phyloP scores from a whole-genome alignment of 2,113 vertebrate species.

The Zosterops hypoxanthus region DNA sequence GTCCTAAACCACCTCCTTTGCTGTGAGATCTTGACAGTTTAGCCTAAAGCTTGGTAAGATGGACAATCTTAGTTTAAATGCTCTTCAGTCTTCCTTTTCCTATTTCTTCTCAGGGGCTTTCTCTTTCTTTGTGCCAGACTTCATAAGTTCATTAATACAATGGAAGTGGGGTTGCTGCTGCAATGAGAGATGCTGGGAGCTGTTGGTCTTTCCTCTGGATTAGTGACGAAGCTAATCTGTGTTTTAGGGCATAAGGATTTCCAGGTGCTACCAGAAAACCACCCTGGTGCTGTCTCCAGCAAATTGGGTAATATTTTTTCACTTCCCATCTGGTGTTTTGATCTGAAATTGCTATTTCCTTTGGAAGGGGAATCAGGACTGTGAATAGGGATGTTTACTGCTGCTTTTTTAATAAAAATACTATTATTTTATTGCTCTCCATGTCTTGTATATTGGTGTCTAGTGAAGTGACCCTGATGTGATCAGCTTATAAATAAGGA shows the following conservation, averaged over 20 bases:
- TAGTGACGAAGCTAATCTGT: neutral
- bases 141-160: neutral
- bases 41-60: neutral
- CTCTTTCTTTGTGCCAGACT: constrained; percentile 2
- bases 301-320: neutral
- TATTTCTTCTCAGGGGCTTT: constrained; percentile 51
- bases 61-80: constrained; percentile 15
- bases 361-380: neutral
- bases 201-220: neutral
- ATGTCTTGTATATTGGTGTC: neutral
- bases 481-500: neutral
- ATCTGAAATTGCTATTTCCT: neutral
- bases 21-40: neutral
- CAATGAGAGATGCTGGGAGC: neutral
- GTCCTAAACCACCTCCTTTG: neutral
- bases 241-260: neutral
- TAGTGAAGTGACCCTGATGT: neutral
- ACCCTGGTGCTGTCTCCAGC: neutral
- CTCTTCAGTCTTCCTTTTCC: constrained; percentile 50
- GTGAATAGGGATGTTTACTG: neutral
- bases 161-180: neutral
- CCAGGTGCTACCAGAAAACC: neutral
- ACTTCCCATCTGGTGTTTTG: neutral
- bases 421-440: neutral
- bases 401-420: neutral